Base-by-base conservation (phyloP, 2,113 vertebrate species). In the Riparia riparia region DNA sequence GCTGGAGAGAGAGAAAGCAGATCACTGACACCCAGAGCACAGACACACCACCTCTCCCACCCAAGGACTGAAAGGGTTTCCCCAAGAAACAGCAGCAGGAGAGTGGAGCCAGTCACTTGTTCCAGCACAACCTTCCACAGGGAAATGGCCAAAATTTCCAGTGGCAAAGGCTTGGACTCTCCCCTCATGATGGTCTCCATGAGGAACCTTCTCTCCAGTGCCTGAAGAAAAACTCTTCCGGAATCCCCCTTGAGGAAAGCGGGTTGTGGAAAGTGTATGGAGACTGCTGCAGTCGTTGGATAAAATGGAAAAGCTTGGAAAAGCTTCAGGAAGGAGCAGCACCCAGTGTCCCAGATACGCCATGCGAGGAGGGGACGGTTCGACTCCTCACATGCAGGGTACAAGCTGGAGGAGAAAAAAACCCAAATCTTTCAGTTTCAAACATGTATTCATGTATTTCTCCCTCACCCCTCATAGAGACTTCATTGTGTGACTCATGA, bases 401-500 rank as follows among this genome's bases (percentile, higher is more conserved):
- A 51, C 25, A 58, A 82, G 47, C 25, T 90, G 63, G 37, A 71
- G 34, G 34, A 11, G 61, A 53, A 57, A 69, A 64, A 70, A 74
- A 25, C 24, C 13, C 0, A 57, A 82, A 57, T n/a, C 41, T 31
- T 72, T 89, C 68, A 60, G 28, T 37, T 26, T 64, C 22, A 39
- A 20, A n/a, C 11, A 12, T 37, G 19, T 39, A 49, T 77, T 88
- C 47, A 42, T 71, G 61, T 20, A 87, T 45, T 91, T 58, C n/a
- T 42, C 66, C 66, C 32, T 17, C 24, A 24, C 9, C 10, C 18
- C 32, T 47, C 64, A 25, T 0, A 26, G 60, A 80, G 53, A 16
- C 65, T 94, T 93, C 82, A 92, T 42, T 49, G 76, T 88, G 53
- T 93, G 89, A 87, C 51, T 93, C 89, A 92, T 69, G 92, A 91